These are phyloP conservation scores for Athripsodes cinereus DNA, from an alignment of 2,888 invertebrate species.

Conservation along the genomic window DNA sequence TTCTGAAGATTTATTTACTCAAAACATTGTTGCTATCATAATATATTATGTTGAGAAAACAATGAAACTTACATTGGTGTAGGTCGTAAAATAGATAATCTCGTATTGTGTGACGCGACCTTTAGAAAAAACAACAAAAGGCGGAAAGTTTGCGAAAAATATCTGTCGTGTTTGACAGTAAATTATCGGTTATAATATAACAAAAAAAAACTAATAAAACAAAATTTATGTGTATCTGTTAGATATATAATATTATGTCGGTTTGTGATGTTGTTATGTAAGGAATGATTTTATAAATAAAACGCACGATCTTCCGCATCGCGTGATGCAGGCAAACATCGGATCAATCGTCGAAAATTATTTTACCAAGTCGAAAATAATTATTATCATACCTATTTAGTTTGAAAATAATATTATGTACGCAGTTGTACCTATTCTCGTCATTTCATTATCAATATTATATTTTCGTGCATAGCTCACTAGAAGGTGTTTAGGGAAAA, in stretches of 20 bases:
- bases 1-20: no score
- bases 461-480: no score
- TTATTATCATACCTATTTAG: no score
- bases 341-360: conserved; percentile 16
- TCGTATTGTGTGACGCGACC: background rate
- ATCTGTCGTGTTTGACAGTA: conserved; percentile 8
- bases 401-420: no score
- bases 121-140: background rate
- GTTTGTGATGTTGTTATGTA: background rate
- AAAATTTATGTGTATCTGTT: no score
- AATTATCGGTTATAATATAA: conserved; percentile 8
- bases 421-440: no score
- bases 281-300: conserved; percentile 5
- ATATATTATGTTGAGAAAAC: no score
- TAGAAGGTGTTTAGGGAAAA: no score
- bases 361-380: conserved; percentile 1
- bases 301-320: conserved; percentile 4
- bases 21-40: no score
- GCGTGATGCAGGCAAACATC: conserved; percentile 13
- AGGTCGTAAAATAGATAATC: no score
- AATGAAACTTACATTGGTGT: no score
- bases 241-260: background rate
- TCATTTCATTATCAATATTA: no score
- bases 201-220: background rate
- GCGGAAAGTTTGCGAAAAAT: background rate